phyloP scores from a whole-genome alignment of 64 coral and sea anemone genomes.

The Pocillopora damicornis region DNA sequence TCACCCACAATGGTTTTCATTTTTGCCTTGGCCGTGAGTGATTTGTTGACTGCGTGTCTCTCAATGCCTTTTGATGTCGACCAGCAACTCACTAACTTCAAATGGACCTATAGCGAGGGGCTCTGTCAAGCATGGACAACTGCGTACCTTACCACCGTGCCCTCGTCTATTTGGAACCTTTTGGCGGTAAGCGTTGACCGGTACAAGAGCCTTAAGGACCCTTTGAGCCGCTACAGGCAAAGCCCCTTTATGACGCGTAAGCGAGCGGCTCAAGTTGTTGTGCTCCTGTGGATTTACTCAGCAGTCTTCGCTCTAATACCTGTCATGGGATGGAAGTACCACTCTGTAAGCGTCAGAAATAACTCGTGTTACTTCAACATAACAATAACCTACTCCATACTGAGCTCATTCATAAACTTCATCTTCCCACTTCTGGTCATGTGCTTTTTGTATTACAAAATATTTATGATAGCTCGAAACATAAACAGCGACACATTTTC shows the following conservation, averaged over 20 bases:
- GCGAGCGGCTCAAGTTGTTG: conserved; percentile 49
- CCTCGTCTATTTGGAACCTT: conserved; percentile 83
- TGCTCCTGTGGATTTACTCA: conserved; percentile 71
- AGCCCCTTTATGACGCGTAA: conserved; percentile 69
- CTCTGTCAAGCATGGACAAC: conserved; percentile 79
- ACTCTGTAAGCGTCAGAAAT: conserved; percentile 30
- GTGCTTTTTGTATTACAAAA: conserved; percentile 48
- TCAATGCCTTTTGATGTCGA: conserved; percentile 77
- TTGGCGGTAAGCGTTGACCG: conserved; percentile 78
- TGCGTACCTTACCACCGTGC: conserved; percentile 75
- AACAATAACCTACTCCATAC: conserved; percentile 27
- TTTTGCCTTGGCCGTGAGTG: conserved; percentile 51
- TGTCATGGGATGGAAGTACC: conserved; percentile 62
- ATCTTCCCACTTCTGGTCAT: conserved; percentile 51
- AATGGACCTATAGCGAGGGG: conserved; percentile 65
- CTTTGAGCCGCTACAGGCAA: conserved; percentile 56
- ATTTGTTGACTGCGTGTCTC: conserved; percentile 40
- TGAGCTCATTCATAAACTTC: conserved; percentile 55
- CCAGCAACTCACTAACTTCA: conserved; percentile 6
- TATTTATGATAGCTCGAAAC: conserved; percentile 47
- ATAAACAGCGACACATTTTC: neutral
- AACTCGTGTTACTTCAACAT: conserved; percentile 63
- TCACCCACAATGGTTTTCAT: conserved; percentile 38
- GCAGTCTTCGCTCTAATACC: conserved; percentile 62
- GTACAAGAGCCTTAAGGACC: conserved; percentile 82